A percentile compares a stretch with the other conserved stretches of the same genome.
Conservation (phyloP, 2,888 invertebrate genomes). For the Folsomia candida region DNA sequence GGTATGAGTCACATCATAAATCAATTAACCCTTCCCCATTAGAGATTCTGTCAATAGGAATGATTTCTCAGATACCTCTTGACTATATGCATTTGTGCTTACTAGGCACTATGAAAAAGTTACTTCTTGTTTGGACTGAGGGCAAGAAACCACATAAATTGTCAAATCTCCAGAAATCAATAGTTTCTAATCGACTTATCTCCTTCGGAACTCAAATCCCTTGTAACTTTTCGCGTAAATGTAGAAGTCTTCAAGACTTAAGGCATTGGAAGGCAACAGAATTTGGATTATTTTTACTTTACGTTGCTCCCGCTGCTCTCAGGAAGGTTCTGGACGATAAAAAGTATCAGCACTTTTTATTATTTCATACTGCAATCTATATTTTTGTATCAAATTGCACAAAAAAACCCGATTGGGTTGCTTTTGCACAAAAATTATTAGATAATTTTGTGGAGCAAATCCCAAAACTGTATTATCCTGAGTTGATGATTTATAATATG, state of each 20-base stretch:
- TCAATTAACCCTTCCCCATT: background rate
- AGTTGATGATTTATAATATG: background rate
- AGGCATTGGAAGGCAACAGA: constrained; percentile 28
- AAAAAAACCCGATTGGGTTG: background rate
- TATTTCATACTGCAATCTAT: background rate
- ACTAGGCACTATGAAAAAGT: constrained; percentile 19
- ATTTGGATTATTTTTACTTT: constrained; percentile 25
- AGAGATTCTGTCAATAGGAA: background rate
- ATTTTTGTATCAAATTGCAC: background rate
- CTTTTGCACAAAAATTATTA: background rate
- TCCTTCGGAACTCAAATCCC: background rate
- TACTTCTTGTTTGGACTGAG: constrained; percentile 13
- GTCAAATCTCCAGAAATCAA: background rate
- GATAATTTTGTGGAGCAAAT: background rate
- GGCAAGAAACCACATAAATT: constrained; percentile 2
- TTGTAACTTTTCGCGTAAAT: constrained; percentile 14
- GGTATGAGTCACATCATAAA: constrained; percentile 6
- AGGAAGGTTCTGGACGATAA: background rate
- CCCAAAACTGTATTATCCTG: background rate
- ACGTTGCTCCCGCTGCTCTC: constrained; percentile 10
- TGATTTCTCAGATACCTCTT: constrained; percentile 14
- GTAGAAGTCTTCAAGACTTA: constrained; percentile 10
- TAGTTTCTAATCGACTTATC: background rate
- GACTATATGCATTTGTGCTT: constrained; percentile 17
- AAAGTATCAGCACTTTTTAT: background rate